These are phyloP conservation scores for Melanchra persicariae DNA, from an alignment of 2,888 invertebrate genomes.

Conservation along the genomic window DNA sequence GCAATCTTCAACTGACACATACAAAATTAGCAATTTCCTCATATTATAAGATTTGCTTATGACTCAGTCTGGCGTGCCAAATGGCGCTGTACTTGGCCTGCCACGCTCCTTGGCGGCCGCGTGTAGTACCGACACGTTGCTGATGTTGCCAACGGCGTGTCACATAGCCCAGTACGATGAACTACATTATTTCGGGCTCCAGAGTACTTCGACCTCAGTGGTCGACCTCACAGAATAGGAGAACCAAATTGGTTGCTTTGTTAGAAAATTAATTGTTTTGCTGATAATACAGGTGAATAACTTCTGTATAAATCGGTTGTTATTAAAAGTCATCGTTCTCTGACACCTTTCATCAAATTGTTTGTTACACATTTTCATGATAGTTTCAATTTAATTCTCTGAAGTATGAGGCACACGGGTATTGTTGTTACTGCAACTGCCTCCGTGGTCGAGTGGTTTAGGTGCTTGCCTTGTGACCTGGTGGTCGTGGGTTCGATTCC, in stretches of 20 bases:
- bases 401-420: background rate
- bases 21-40: slow-evolving; percentile 33
- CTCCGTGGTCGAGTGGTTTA: no score
- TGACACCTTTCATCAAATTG: background rate
- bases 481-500: no score
- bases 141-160: slow-evolving; percentile 55
- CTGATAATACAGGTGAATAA: background rate
- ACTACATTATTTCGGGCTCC: slow-evolving; percentile 25
- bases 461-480: no score
- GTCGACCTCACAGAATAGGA: slow-evolving; percentile 20
- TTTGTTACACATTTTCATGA: background rate
- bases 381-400: background rate
- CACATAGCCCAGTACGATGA: slow-evolving; percentile 34
- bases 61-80: slow-evolving; percentile 44
- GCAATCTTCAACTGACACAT: slow-evolving; percentile 20
- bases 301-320: background rate
- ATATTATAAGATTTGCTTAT: slow-evolving; percentile 21
- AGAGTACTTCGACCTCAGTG: slow-evolving; percentile 8
- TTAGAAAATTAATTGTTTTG: slow-evolving; percentile 10
- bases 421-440: background rate
- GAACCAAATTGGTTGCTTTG: slow-evolving; percentile 10
- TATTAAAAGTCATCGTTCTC: background rate
- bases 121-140: slow-evolving; percentile 17
- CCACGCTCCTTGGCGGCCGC: slow-evolving; percentile 11
- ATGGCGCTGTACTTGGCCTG: slow-evolving; percentile 19